phyloP scores from a whole-genome alignment of 2,888 invertebrate species.

The Philereme vetulata region DNA sequence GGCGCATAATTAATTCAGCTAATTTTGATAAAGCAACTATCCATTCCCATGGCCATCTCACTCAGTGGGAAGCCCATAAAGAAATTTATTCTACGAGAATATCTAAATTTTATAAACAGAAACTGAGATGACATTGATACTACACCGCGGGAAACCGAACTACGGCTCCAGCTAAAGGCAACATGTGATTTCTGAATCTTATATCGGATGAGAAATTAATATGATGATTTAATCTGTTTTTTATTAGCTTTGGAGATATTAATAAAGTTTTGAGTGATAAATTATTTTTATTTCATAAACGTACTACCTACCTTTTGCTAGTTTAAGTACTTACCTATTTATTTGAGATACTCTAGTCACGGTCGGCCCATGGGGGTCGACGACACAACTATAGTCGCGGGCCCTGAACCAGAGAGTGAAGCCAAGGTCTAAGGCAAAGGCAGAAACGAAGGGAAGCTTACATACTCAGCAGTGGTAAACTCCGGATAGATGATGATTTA shows the following conservation, averaged over 20 bases:
- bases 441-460: too few relatives aligned
- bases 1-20: slow-evolving; percentile 41
- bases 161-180: slow-evolving; percentile 14
- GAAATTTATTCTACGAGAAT: slow-evolving; percentile 36
- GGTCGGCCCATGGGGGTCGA: too few relatives aligned
- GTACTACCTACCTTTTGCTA: slow-evolving; percentile 5
- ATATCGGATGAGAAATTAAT: slow-evolving; percentile 30
- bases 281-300: slow-evolving; percentile 11
- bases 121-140: slow-evolving; percentile 50
- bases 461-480: too few relatives aligned
- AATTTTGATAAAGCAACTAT: slow-evolving; percentile 41
- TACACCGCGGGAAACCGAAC: slow-evolving; percentile 49
- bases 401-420: too few relatives aligned
- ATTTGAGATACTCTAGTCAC: neutral
- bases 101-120: slow-evolving; percentile 52
- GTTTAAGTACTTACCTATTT: neutral
- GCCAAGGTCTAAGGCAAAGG: too few relatives aligned
- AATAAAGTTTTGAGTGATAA: slow-evolving; percentile 17
- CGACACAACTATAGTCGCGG: too few relatives aligned
- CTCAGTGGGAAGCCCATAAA: slow-evolving; percentile 41
- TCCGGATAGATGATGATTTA: neutral
- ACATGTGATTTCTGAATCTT: slow-evolving; percentile 19
- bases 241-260: slow-evolving; percentile 23
- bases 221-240: slow-evolving; percentile 35
- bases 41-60: slow-evolving; percentile 42